Percentiles rank a stretch among this genome's conserved stretches.
phyloP scores from a whole-genome alignment of 1,140 invertebrate species.

The Aphaenogaster floridana region DNA sequence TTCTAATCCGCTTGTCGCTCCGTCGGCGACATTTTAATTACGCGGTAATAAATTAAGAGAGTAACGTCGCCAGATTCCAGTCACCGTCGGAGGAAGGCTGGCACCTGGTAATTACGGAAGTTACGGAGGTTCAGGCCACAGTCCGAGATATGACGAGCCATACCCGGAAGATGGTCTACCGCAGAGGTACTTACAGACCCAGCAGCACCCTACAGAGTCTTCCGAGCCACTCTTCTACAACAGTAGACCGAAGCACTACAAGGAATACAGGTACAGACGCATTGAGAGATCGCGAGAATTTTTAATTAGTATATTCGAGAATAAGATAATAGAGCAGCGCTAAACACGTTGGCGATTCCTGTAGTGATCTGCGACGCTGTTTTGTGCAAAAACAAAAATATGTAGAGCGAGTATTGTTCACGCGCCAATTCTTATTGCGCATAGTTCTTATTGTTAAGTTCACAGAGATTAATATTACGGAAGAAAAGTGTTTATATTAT shows the following conservation, averaged over 20 bases:
- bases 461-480: slow-evolving; percentile 19
- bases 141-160: slow-evolving; percentile 85
- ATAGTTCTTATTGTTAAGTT: slow-evolving; percentile 7
- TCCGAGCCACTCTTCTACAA: slow-evolving; percentile 96
- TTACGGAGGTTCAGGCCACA: slow-evolving; percentile 85
- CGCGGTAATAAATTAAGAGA: slow-evolving; percentile 28
- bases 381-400: slow-evolving; percentile 20
- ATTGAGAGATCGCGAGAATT: neutral
- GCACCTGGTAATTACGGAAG: slow-evolving; percentile 83
- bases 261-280: slow-evolving; percentile 85
- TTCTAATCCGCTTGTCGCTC: neutral
- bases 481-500: slow-evolving; percentile 74
- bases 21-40: slow-evolving; percentile 1
- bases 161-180: slow-evolving; percentile 87
- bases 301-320: neutral
- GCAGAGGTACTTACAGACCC: slow-evolving; percentile 85
- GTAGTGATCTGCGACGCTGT: neutral
- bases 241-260: slow-evolving; percentile 92
- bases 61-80: slow-evolving; percentile 79
- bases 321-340: neutral
- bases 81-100: slow-evolving; percentile 78
- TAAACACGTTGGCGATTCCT: slow-evolving; percentile 1
- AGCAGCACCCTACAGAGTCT: slow-evolving; percentile 84
- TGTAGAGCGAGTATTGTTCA: neutral
- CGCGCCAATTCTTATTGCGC: neutral